Conservation (phyloP, 2,888 invertebrate species). For the Drymonia ruficornis region DNA sequence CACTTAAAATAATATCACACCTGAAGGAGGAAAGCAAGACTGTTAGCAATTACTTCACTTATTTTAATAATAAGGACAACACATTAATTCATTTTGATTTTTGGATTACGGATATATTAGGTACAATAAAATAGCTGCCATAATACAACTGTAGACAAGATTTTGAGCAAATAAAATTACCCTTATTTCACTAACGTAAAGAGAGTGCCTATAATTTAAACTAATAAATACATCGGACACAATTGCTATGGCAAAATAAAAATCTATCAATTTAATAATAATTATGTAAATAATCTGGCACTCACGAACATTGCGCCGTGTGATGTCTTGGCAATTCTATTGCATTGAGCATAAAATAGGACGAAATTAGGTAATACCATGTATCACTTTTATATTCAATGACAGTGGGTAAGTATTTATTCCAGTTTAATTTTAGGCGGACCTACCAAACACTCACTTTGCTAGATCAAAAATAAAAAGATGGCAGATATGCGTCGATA, state of each 20-base stretch:
- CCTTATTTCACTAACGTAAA: slow-evolving; percentile 43
- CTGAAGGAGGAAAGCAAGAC: slow-evolving; percentile 43
- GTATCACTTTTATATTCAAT: slow-evolving; percentile 12
- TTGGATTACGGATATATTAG: slow-evolving; percentile 15
- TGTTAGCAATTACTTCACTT: slow-evolving; percentile 12
- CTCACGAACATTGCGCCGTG: slow-evolving; percentile 20
- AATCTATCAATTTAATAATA: neutral
- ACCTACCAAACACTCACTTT: neutral
- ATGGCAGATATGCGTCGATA: neutral
- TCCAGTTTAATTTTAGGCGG: neutral
- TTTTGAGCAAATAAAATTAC: slow-evolving; percentile 49
- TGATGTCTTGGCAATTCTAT: slow-evolving; percentile 33
- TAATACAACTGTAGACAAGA: slow-evolving; percentile 29
- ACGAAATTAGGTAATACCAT: slow-evolving; percentile 35
- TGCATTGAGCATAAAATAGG: slow-evolving; percentile 41
- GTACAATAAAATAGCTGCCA: slow-evolving; percentile 29
- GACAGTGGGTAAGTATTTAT: neutral
- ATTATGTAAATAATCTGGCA: slow-evolving; percentile 10
- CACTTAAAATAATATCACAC: slow-evolving; percentile 46
- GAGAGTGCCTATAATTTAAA: slow-evolving; percentile 30
- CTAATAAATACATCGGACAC: slow-evolving; percentile 6
- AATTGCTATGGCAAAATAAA: slow-evolving; percentile 4
- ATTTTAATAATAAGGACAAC: neutral
- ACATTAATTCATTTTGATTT: slow-evolving; percentile 1
- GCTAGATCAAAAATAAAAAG: neutral